phyloP scores from a whole-genome alignment of 2,888 invertebrate genomes.

The Anthrax anthrax region DNA sequence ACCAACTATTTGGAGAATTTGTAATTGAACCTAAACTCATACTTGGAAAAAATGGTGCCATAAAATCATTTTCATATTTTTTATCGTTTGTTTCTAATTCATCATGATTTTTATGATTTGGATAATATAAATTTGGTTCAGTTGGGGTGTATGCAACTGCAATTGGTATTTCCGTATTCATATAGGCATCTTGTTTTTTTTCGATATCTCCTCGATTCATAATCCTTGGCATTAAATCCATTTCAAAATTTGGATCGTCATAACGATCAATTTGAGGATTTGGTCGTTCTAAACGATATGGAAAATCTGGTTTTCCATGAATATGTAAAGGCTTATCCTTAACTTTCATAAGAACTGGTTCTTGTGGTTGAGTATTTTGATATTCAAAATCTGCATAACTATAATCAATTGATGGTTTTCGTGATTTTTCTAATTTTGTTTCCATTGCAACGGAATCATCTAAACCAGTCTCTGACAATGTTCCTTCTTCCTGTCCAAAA shows the following conservation, averaged over 20 bases:
- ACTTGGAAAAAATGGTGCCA: conserved; percentile 56
- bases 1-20: conserved; percentile 45
- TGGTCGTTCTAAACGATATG: conserved; percentile 48
- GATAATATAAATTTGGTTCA: conserved; percentile 27
- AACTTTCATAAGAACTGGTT: conserved; percentile 31
- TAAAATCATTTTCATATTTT: conserved; percentile 39
- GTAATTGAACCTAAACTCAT: conserved; percentile 40
- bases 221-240: conserved; percentile 34
- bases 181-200: conserved; percentile 10
- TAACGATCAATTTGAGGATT: conserved; percentile 33
- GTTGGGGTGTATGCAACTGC: conserved; percentile 52
- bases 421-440: conserved; percentile 38
- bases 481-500: no score
- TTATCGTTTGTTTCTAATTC: conserved; percentile 31
- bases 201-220: conserved; percentile 25
- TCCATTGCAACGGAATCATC: conserved; percentile 40
- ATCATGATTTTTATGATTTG: conserved; percentile 28
- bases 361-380: conserved; percentile 35
- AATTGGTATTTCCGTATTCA: conserved; percentile 42
- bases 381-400: conserved; percentile 23
- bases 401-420: conserved; percentile 32
- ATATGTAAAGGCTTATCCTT: conserved; percentile 27
- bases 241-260: conserved; percentile 22
- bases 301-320: conserved; percentile 42
- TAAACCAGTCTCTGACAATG: conserved; percentile 22